phyloP scores from a whole-genome alignment of 2,888 invertebrate genomes.

The Lepetodrilus schrolli region DNA sequence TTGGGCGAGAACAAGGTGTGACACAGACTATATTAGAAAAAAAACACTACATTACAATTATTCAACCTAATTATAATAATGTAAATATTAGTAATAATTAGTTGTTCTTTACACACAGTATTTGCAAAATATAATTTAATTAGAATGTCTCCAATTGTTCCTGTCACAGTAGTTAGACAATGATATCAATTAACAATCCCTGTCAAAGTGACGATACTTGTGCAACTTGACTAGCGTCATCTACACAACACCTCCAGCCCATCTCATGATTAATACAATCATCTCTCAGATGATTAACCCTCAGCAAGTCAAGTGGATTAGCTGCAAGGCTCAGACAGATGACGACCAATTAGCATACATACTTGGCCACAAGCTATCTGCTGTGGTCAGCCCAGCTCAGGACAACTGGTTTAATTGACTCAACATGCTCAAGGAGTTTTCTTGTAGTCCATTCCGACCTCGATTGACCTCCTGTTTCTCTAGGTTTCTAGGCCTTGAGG shows the following conservation, averaged over 20 bases:
- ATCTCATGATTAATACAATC: neutral
- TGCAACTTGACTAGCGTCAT: neutral
- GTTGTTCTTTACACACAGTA: too few relatives aligned
- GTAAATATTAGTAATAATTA: too few relatives aligned
- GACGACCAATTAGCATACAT: neutral
- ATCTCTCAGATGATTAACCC: constrained; percentile 4
- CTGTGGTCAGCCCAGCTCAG: neutral
- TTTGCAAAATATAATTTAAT: too few relatives aligned
- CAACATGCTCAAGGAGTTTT: constrained; percentile 4
- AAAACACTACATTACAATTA: too few relatives aligned
- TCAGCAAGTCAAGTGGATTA: neutral
- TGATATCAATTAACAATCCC: neutral
- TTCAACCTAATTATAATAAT: too few relatives aligned
- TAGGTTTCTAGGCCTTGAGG: neutral
- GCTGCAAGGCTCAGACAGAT: neutral
- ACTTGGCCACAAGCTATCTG: neutral
- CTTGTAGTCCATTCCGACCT: constrained; percentile 1
- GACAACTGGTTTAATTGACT: neutral
- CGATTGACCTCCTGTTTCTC: neutral
- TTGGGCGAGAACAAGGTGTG: too few relatives aligned
- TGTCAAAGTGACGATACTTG: neutral
- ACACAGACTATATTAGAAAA: too few relatives aligned
- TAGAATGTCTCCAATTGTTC: neutral
- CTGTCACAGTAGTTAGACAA: neutral
- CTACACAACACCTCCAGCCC: neutral